phyloP scores from a whole-genome alignment of 2,797 vertebrate species.

The Notamacropus eugenii region DNA sequence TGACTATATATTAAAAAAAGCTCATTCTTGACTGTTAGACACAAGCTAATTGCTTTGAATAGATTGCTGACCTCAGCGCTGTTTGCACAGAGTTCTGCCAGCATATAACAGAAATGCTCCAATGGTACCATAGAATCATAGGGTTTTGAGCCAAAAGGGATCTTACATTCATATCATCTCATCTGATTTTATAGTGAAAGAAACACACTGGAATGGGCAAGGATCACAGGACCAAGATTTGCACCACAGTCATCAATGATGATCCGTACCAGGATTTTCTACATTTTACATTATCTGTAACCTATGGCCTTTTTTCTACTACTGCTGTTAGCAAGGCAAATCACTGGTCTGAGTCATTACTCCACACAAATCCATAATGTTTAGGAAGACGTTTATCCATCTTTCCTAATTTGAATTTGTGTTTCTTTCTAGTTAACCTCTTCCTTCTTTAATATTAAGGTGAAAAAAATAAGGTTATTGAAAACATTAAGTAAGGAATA shows the following conservation, averaged over 20 bases:
- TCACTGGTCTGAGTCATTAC: not conserved
- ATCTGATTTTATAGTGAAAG: not conserved
- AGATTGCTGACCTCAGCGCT: not conserved
- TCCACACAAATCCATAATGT: not conserved
- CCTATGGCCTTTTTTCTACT: not conserved
- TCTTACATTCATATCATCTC: not conserved
- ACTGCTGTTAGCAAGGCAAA: not conserved
- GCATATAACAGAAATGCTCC: not conserved
- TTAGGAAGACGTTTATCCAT: not conserved
- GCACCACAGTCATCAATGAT: not conserved
- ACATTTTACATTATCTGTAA: not conserved
- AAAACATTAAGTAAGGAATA: not conserved
- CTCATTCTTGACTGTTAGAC: not conserved
- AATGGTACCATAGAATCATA: not conserved
- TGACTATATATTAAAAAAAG: not conserved
- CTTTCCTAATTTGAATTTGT: not conserved
- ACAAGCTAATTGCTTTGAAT: constrained; percentile 13
- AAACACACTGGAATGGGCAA: not conserved
- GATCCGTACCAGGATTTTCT: not conserved
- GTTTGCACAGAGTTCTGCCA: not conserved
- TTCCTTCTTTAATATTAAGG: not conserved
- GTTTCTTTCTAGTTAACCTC: not conserved
- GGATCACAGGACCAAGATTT: not conserved
- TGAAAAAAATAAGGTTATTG: not conserved
- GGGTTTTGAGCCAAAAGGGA: not conserved